Evolutionary conservation across 1,140 invertebrate species (phyloP).

Genomic region (Leucophenga varia): DNA sequence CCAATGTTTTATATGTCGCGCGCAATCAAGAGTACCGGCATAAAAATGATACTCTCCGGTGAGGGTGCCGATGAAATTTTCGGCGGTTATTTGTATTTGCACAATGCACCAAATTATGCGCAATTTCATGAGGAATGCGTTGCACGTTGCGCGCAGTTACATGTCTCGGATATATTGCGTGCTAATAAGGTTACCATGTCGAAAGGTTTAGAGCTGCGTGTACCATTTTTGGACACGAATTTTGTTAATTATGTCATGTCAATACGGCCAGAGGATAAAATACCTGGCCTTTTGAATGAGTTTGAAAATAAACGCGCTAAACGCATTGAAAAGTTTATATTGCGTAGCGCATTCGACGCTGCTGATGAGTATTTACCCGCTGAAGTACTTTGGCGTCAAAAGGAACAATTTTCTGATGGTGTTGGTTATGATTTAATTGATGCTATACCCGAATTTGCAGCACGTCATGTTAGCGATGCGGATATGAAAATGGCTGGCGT

Average conservation of each 20-base stretch:
- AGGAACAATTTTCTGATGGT: constrained; percentile 89
- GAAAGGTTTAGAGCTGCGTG: constrained; percentile 78
- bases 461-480: constrained; percentile 67
- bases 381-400: constrained; percentile 85
- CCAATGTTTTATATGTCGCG: constrained; percentile 73
- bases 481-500: constrained; percentile 60
- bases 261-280: constrained; percentile 65
- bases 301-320: constrained; percentile 16
- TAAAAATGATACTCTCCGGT: constrained; percentile 76
- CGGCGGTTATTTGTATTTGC: constrained; percentile 88
- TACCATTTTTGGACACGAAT: constrained; percentile 83
- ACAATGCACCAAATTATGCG: constrained; percentile 72
- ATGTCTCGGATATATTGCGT: constrained; percentile 82
- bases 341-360: constrained; percentile 78
- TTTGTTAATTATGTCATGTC: constrained; percentile 75
- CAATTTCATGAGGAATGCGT: constrained; percentile 76
- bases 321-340: constrained; percentile 76
- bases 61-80: constrained; percentile 88
- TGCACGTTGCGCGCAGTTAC: constrained; percentile 63
- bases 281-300: constrained; percentile 64
- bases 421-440: constrained; percentile 60
- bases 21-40: constrained; percentile 63
- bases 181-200: constrained; percentile 85
- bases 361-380: constrained; percentile 70
- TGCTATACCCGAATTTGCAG: constrained; percentile 55